Base-by-base conservation (phyloP, 2,113 vertebrate genomes). In the Eira barbara region DNA sequence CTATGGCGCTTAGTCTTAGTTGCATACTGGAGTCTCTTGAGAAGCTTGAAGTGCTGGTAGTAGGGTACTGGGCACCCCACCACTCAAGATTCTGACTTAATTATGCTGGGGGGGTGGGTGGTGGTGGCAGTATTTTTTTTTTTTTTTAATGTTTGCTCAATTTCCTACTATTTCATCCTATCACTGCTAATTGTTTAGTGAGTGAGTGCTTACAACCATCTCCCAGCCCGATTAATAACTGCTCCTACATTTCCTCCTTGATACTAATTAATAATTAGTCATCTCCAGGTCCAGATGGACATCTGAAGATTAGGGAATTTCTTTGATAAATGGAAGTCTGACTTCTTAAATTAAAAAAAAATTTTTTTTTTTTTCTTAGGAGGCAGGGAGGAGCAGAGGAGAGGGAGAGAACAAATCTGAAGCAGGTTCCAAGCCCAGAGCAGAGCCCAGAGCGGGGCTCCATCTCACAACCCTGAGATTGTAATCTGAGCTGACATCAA, bases 241-340 rank as follows among this genome's bases (percentile, higher is more conserved):
- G 47, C 21, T 18, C 11, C 47, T 69, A 2, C 27, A 86, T 65
- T 95, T 97, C 79, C n/a, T 91, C 71, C 45, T 47, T 81, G 55
- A 87, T 10, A 57, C 55, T 39, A 79, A 74, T 88, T 57, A 92
- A 73, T 21, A 73, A 74, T 61, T 85, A 73, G 13, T 25, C 39
- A 79, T 90, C 21, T 93, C 39, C n/a, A 94, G n/a, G 49, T 84
- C 57, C 76, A 65, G 36, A 85, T 67, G 65, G 65, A 84, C 85
- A 76, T 67, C 87, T 97, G 42, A 92, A 96, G 63, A 94, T 55
- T 69, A 73, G 25, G 3, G 29, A 80, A 14, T 49, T 71, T 89
- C n/a, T 89, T 67, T 94, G 88, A 47, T 89, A 95, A 86, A 23
- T 80, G n/a, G 80, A 90, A 92, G 34, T 47, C 63, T 90, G 89